phyloP scores from a whole-genome alignment of 2,797 vertebrate species.

The Coranthus polyacanthus region DNA sequence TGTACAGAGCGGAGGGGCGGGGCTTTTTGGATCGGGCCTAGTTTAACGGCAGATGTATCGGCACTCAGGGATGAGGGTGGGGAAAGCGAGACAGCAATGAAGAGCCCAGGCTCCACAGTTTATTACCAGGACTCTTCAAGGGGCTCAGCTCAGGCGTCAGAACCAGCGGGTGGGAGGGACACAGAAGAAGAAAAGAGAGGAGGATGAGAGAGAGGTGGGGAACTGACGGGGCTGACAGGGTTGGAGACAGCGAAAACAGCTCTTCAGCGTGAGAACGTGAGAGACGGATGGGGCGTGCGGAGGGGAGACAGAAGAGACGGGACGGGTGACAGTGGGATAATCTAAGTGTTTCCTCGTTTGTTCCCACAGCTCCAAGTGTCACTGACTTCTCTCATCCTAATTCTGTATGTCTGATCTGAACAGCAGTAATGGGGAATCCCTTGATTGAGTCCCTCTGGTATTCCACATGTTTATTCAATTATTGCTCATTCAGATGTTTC shows the following conservation, averaged over 20 bases:
- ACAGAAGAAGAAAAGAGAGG: slow-evolving; percentile 60
- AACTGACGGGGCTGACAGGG: slow-evolving; percentile 72
- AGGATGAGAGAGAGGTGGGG: slow-evolving; percentile 74
- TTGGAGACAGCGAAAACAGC: slow-evolving; percentile 61
- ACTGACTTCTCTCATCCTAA: slow-evolving; percentile 47
- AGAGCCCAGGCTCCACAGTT: slow-evolving; percentile 83
- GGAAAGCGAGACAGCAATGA: slow-evolving; percentile 79
- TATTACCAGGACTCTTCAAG: slow-evolving; percentile 83
- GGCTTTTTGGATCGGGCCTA: slow-evolving; percentile 58
- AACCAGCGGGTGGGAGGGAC: slow-evolving; percentile 73
- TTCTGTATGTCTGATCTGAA: slow-evolving; percentile 42
- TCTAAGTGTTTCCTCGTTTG: slow-evolving; percentile 64
- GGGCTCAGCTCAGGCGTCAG: slow-evolving; percentile 80
- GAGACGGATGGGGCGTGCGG: slow-evolving; percentile 31
- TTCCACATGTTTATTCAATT: slow-evolving; percentile 77
- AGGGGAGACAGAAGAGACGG: slow-evolving; percentile 34
- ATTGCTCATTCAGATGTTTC: slow-evolving; percentile 68
- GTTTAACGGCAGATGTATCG: slow-evolving; percentile 70
- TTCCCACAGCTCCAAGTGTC: slow-evolving; percentile 64
- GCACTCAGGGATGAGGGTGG: slow-evolving; percentile 66
- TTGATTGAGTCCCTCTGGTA: slow-evolving; percentile 73
- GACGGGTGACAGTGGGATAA: slow-evolving; percentile 51
- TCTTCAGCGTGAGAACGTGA: slow-evolving; percentile 56
- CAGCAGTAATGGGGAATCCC: slow-evolving; percentile 71
- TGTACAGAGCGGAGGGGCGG: slow-evolving; percentile 63